Base-by-base conservation (phyloP, 1,140 invertebrate species). In the Drosophila ogumai region DNA sequence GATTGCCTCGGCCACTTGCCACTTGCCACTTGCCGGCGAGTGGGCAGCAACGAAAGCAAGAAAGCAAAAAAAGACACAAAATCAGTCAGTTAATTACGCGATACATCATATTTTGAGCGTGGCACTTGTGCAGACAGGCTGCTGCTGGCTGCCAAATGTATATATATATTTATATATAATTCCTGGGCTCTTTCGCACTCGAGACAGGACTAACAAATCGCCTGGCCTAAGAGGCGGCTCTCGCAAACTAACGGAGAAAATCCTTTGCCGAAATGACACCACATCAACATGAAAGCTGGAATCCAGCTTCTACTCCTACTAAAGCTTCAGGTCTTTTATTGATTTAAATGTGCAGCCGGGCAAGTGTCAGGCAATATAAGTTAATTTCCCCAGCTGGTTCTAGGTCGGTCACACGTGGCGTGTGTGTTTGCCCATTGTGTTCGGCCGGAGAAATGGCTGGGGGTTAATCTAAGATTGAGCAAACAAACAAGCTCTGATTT, bases 21-120 rank as follows among this genome's bases (percentile, higher is more conserved):
- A 81, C 68, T 58, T 55, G 34, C 52, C 52, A 38, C 34, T 31
- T 28, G 31, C n/a, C 10, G 58, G 36, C 73, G 59, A 63, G 61
- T 79, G 66, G 79, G 80, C 63, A 38, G 49, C 31, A 50, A 6
- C 12, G 19, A 17, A 25, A 17, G 31, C 31, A 19, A 28, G 32
- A 66, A 65, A 22, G 15, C 15, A n/a, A 9, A 10, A 34, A 66
- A 77, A 82, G 50, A 47, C 76, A 77, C 32, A 43, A 71, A 87
- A 68, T 88, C 79, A 88, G 76, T 78, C 72, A 61, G 85, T 85
- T 88, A 90, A 88, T 88, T 81, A 84, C 69, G 55, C 66, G 52
- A 90, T 88, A 90, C 80, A 75, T 90, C 81, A 90, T 78, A 50
- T 61, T 67, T 22, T 54, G 40, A 57, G 44, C 36, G 3, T 10